Conservation (phyloP, 2,797 vertebrate genomes). For the Masticophis lateralis region DNA sequence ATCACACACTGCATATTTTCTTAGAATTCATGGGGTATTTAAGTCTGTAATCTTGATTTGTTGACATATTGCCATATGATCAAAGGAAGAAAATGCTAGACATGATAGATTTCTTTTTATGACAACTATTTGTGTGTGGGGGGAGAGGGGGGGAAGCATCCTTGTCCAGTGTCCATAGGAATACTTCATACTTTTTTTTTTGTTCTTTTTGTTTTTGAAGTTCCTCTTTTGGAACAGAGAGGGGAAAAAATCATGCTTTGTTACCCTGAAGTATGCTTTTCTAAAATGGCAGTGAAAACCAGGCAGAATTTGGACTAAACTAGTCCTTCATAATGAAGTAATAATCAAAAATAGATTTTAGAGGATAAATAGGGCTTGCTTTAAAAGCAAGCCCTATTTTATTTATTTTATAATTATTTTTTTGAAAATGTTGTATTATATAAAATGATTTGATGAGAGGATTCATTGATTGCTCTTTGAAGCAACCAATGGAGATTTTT, state of each 20-base stretch:
- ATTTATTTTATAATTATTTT: neutral
- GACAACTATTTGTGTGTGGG: neutral
- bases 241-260: constrained; percentile 1
- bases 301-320: neutral
- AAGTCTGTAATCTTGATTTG: constrained; percentile 50
- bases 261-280: fast-evolving
- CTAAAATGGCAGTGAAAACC: constrained; percentile 10
- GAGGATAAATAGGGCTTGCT: too few relatives aligned
- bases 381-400: neutral
- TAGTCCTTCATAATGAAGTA: constrained; percentile 33
- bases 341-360: constrained; percentile 40
- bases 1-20: constrained; percentile 53
- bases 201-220: neutral
- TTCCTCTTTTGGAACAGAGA: neutral
- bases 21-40: constrained; percentile 48
- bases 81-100: constrained; percentile 20
- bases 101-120: constrained; percentile 5
- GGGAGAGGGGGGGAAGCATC: neutral
- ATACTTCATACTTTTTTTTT: neutral
- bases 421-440: neutral
- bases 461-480: neutral
- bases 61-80: constrained; percentile 42
- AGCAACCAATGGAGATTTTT: neutral
- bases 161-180: neutral
- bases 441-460: neutral